Percentiles rank a stretch among this genome's conserved stretches.
Conservation (phyloP, 2,888 invertebrate species). For the Eudiplozoon nipponicum region DNA sequence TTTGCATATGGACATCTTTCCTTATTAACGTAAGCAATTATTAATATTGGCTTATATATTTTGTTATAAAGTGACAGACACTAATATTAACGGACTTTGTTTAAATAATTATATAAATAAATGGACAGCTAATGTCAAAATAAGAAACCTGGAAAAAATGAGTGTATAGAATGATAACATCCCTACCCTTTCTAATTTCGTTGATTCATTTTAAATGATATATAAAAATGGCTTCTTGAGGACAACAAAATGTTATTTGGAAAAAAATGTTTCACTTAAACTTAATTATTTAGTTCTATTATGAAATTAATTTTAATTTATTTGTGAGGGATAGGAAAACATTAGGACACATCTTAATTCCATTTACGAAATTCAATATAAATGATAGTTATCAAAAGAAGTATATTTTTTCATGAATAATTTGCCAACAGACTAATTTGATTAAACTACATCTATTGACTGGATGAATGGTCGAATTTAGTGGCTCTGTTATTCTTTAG, state of each 20-base stretch:
- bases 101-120: too few species aligned
- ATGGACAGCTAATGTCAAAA: too few species aligned
- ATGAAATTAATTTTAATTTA: neutral
- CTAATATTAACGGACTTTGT: too few species aligned
- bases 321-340: neutral
- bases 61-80: too few species aligned
- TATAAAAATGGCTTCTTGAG: too few species aligned
- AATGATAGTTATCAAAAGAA: neutral
- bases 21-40: too few species aligned
- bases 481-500: too few species aligned
- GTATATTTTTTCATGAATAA: neutral
- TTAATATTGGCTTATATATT: too few species aligned
- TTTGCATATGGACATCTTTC: too few species aligned
- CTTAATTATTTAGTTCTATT: slow-evolving; percentile 1
- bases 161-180: neutral
- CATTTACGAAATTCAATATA: neutral
- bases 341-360: neutral
- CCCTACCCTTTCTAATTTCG: neutral
- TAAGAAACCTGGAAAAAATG: neutral
- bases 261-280: neutral
- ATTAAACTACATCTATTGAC: too few species aligned
- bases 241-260: neutral
- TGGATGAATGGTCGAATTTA: too few species aligned
- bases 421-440: too few species aligned
- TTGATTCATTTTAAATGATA: neutral